A percentile compares a stretch with the other conserved stretches of the same genome.
Evolutionary conservation across 2,888 invertebrate species (phyloP).

Genomic region (Myathropa florea): DNA sequence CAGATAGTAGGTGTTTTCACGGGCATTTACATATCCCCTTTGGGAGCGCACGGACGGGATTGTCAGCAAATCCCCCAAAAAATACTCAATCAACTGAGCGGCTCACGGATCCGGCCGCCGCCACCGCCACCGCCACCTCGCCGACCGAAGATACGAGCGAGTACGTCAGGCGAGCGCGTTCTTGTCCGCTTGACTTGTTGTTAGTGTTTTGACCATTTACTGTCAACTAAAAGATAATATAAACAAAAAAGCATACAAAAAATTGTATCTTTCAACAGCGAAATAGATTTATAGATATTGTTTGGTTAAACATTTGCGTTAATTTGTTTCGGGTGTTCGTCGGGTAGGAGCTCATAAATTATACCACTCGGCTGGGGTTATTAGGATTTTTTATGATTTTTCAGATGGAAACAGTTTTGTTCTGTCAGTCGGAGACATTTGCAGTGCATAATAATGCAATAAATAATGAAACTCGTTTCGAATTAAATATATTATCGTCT

Average conservation of each 20-base stretch:
- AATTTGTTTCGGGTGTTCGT: conserved; percentile 68
- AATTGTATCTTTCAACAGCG: conserved; percentile 63
- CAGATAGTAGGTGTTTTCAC: conserved; percentile 59
- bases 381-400: conserved; percentile 49
- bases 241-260: conserved; percentile 1
- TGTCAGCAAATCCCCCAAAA: conserved; percentile 42
- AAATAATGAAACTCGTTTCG: conserved; percentile 65
- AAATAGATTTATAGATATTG: conserved; percentile 68
- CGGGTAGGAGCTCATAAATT: conserved; percentile 55
- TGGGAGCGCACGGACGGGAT: conserved; percentile 22
- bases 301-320: conserved; percentile 71
- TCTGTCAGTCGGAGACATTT: conserved; percentile 59
- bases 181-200: neutral
- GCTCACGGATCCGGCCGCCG: neutral
- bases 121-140: too few relatives aligned
- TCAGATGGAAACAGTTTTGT: conserved; percentile 51
- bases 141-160: too few relatives aligned
- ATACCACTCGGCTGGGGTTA: conserved; percentile 58
- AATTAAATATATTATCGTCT: conserved; percentile 51
- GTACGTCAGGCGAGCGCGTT: conserved; percentile 27
- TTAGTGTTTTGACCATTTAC: conserved; percentile 55
- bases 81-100: conserved; percentile 36
- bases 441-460: conserved; percentile 64
- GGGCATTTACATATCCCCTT: conserved; percentile 44
- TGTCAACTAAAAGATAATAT: conserved; percentile 54